Evolutionary conservation across 1,140 invertebrate genomes (phyloP).

Genomic region (Anadara kagoshimensis): DNA sequence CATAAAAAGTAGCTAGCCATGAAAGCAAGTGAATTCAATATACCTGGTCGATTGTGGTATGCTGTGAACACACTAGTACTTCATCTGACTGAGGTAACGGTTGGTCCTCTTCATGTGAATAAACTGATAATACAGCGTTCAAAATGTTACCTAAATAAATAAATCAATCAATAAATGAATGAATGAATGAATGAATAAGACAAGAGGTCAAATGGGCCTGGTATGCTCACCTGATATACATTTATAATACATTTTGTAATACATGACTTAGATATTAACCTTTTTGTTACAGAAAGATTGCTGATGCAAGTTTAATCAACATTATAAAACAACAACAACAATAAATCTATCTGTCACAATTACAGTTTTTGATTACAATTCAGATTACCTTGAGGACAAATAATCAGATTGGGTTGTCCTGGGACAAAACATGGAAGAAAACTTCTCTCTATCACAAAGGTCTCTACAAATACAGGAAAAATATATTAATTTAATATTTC

Average conservation of each 20-base stretch:
- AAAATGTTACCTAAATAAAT: conserved; percentile 44
- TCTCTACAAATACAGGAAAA: conserved; percentile 37
- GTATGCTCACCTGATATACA: no score
- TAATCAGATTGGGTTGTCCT: conserved; percentile 57
- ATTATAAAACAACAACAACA: no score
- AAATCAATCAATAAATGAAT: neutral
- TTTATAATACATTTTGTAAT: no score
- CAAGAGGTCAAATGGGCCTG: no score
- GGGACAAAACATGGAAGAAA: conserved; percentile 43
- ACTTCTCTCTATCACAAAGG: conserved; percentile 22
- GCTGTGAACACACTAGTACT: conserved; percentile 57
- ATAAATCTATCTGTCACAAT: no score
- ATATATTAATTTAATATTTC: no score
- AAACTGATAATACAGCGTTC: conserved; percentile 47
- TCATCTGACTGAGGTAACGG: conserved; percentile 54
- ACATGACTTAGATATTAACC: no score
- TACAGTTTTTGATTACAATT: neutral
- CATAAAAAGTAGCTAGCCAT: no score
- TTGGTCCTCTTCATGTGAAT: conserved; percentile 37
- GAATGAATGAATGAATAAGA: no score
- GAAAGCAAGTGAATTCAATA: neutral
- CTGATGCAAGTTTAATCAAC: no score
- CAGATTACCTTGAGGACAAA: conserved; percentile 51
- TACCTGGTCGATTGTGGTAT: conserved; percentile 59
- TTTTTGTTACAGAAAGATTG: no score